Evolutionary conservation across 2,113 vertebrate genomes (phyloP).

Genomic region (Acrocephalus arundinaceus): DNA sequence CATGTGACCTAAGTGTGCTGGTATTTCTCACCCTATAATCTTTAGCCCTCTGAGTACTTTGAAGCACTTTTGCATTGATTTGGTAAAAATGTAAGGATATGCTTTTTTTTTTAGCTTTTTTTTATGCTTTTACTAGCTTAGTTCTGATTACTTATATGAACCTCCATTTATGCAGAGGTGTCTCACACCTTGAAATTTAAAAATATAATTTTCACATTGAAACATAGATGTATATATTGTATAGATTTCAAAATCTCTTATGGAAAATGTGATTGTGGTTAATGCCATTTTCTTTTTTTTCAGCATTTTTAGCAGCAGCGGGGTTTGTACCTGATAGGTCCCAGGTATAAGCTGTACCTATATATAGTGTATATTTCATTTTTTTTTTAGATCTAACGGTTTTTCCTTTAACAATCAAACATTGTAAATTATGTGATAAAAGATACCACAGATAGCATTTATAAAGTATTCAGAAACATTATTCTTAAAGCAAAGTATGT

Average conservation of each 20-base stretch:
- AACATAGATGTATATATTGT: constrained; percentile 86
- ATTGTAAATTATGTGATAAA: constrained; percentile 85
- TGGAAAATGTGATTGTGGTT: constrained; percentile 79
- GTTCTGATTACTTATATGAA: constrained; percentile 70
- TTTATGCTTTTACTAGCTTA: constrained; percentile 75
- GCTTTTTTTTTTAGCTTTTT: constrained; percentile 41
- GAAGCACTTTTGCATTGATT: constrained; percentile 91
- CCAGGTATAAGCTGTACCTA: constrained; percentile 75
- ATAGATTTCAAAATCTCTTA: constrained; percentile 83
- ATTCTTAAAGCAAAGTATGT: constrained; percentile 83
- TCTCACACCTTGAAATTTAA: constrained; percentile 79
- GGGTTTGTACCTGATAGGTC: constrained; percentile 71
- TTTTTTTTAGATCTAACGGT: constrained; percentile 60
- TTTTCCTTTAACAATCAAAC: constrained; percentile 76
- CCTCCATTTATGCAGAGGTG: constrained; percentile 79
- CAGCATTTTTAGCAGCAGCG: constrained; percentile 75
- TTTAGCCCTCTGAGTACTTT: constrained; percentile 98
- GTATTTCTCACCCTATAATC: constrained; percentile 85
- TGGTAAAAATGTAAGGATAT: constrained; percentile 75
- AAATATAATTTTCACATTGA: constrained; percentile 85
- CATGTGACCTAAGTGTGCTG: constrained; percentile 84
- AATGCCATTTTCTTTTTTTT: constrained; percentile 69
- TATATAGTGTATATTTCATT: constrained; percentile 82
- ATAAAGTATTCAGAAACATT: constrained; percentile 86
- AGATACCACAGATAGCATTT: constrained; percentile 82